Percentiles rank a stretch among this genome's conserved stretches.
These are phyloP conservation scores for Porites lobata DNA, from an alignment of 92 coral and sea anemone genomes.

Conservation along the genomic window DNA sequence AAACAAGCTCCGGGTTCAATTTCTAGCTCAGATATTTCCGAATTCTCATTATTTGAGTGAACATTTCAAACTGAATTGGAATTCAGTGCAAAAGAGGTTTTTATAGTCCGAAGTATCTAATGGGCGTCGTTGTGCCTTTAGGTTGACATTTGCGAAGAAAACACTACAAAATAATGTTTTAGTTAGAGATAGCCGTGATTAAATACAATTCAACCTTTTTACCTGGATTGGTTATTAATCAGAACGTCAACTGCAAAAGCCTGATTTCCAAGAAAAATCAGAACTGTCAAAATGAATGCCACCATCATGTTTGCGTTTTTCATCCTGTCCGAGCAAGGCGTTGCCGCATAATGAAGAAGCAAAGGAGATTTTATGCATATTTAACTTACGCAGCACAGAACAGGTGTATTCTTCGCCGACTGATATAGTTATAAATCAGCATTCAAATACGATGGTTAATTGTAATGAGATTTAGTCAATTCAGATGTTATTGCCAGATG, in stretches of 20 bases:
- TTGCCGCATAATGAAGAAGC: slow-evolving; percentile 47
- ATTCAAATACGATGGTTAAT: slow-evolving; percentile 33
- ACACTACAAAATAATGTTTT: neutral
- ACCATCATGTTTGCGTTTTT: slow-evolving; percentile 9
- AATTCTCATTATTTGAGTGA: neutral
- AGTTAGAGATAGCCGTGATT: neutral
- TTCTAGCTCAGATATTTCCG: neutral
- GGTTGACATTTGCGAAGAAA: neutral
- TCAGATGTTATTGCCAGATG: slow-evolving; percentile 14
- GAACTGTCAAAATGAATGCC: neutral
- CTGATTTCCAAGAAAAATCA: slow-evolving; percentile 28
- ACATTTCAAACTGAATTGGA: neutral
- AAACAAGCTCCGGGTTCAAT: neutral
- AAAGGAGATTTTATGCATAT: slow-evolving; percentile 32
- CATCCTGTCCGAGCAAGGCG: slow-evolving; percentile 32
- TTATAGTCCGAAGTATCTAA: neutral
- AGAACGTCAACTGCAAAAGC: slow-evolving; percentile 5
- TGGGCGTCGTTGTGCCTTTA: neutral
- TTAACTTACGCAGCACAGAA: neutral
- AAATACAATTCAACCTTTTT: neutral
- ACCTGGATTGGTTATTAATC: slow-evolving; percentile 25
- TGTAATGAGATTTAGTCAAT: slow-evolving; percentile 24
- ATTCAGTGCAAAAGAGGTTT: neutral
- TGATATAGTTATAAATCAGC: slow-evolving; percentile 4
- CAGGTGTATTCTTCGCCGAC: slow-evolving; percentile 29